phyloP scores from a whole-genome alignment of 2,797 vertebrate species.

The Pangasius macronema region DNA sequence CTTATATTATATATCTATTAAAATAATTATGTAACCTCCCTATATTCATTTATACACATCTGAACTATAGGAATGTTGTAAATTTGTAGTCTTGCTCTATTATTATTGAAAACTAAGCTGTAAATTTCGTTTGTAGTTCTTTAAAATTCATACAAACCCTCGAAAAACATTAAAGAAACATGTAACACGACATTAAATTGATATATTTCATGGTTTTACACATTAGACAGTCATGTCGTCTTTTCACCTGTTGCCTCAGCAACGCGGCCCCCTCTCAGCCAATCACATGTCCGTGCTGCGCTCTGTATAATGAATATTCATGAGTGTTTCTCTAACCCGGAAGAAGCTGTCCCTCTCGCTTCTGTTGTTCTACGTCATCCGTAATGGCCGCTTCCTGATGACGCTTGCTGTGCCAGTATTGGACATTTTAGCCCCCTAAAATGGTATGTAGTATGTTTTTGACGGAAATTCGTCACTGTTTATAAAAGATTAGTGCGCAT shows the following conservation, averaged over 20 bases:
- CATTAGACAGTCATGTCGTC: neutral
- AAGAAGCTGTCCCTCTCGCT: neutral
- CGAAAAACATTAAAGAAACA: neutral
- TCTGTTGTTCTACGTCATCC: slow-evolving; percentile 17
- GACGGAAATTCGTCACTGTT: neutral
- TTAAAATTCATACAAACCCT: neutral
- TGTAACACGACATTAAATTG: neutral
- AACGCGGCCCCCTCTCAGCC: neutral
- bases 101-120: neutral
- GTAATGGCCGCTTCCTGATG: slow-evolving; percentile 9
- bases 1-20: neutral
- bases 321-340: neutral
- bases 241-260: neutral
- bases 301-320: neutral
- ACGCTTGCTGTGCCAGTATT: neutral
- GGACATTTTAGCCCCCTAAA: neutral
- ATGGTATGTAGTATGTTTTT: slow-evolving; percentile 21
- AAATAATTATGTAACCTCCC: neutral
- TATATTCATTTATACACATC: neutral
- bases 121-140: neutral
- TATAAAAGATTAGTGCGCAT: neutral
- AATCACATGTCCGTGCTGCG: neutral
- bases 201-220: neutral
- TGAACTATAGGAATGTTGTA: neutral
- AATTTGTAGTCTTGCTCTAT: neutral